Evolutionary conservation across 2,888 invertebrate species (phyloP).

Genomic region (Cheilosia variabilis): DNA sequence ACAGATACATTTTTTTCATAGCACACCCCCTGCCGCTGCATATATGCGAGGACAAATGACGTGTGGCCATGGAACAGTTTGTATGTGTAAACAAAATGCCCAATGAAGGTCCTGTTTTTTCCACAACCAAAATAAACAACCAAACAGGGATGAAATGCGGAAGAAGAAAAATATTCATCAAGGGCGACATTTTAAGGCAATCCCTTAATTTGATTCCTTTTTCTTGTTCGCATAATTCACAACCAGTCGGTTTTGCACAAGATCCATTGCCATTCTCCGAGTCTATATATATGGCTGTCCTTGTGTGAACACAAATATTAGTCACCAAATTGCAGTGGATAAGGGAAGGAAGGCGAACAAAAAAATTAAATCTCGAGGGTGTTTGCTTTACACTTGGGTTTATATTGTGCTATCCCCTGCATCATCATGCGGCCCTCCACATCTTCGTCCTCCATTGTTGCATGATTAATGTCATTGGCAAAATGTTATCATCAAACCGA

Average conservation of each 20-base stretch:
- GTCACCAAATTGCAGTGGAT: slow-evolving; percentile 62
- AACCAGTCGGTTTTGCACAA: slow-evolving; percentile 25
- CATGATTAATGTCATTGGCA: slow-evolving; percentile 76
- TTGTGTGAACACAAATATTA: slow-evolving; percentile 76
- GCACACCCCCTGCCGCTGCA: slow-evolving; percentile 23
- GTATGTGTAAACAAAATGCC: slow-evolving; percentile 41
- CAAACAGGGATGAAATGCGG: slow-evolving; percentile 15
- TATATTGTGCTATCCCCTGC: slow-evolving; percentile 19
- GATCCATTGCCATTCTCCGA: slow-evolving; percentile 21
- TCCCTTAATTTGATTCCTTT: slow-evolving; percentile 71
- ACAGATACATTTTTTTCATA: slow-evolving; percentile 30
- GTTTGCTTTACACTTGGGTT: slow-evolving; percentile 65
- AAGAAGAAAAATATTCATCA: slow-evolving; percentile 25
- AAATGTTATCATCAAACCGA: slow-evolving; percentile 71
- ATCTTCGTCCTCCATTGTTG: slow-evolving; percentile 53
- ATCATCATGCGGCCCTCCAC: slow-evolving; percentile 5
- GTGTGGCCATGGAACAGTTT: slow-evolving; percentile 44
- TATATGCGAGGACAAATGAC: slow-evolving; percentile 29
- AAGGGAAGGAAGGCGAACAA: slow-evolving; percentile 12
- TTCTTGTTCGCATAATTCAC: slow-evolving; percentile 12
- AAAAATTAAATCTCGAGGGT: slow-evolving; percentile 66
- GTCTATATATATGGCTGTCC: slow-evolving; percentile 42
- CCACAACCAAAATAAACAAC: slow-evolving; percentile 20
- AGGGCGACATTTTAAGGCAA: slow-evolving; percentile 60
- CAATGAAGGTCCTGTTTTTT: slow-evolving; percentile 44